Evolutionary conservation across 2,797 vertebrate genomes (phyloP).

Genomic region (Pagetopsis macropterus): DNA sequence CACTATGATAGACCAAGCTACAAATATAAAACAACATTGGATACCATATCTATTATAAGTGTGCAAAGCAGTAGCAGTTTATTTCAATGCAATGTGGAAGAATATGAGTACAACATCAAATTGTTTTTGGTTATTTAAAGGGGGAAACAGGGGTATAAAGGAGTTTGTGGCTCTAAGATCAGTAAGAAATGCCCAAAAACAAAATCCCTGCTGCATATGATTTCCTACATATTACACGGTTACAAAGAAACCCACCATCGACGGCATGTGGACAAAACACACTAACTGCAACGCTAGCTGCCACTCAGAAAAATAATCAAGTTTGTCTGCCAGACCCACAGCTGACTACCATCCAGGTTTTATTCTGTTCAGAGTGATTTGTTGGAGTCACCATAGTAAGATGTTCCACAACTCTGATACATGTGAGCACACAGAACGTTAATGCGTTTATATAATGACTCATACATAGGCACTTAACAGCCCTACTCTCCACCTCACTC

Average conservation of each 20-base stretch:
- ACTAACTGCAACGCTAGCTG: neutral
- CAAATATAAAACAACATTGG: too few relatives aligned
- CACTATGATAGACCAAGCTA: too few relatives aligned
- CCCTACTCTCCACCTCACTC: conserved; percentile 21
- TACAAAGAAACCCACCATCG: neutral
- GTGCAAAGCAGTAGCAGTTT: too few relatives aligned
- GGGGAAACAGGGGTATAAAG: neutral
- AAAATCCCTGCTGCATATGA: neutral
- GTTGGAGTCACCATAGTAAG: conserved; percentile 9
- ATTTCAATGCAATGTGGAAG: too few relatives aligned
- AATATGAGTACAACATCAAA: too few relatives aligned
- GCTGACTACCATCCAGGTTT: conserved; percentile 5
- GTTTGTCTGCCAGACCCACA: conserved; percentile 8
- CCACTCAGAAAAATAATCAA: neutral
- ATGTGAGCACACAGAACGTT: conserved; percentile 19
- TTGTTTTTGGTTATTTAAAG: too few relatives aligned
- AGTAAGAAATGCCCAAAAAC: neutral
- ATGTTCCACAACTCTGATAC: conserved; percentile 38
- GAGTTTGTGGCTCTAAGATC: neutral
- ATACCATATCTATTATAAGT: too few relatives aligned
- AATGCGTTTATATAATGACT: conserved; percentile 57
- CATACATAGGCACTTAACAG: conserved; percentile 42
- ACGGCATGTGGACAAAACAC: neutral
- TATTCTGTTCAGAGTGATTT: neutral
- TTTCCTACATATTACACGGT: too few relatives aligned